Conservation (phyloP, 1,140 invertebrate genomes). For the Calephelis virginiensis region DNA sequence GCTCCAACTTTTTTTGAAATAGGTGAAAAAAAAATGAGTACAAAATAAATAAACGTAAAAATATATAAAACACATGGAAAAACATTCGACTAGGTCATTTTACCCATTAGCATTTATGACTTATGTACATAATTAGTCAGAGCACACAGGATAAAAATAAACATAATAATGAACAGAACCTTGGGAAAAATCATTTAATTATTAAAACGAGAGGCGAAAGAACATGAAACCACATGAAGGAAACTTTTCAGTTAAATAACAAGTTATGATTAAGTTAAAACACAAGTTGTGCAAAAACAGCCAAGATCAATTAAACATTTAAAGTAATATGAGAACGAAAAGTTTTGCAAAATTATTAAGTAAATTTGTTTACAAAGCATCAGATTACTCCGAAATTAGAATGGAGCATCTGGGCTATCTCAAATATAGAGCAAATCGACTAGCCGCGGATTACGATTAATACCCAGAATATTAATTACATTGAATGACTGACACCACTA, state of each 20-base stretch:
- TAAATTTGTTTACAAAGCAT: slow-evolving; percentile 13
- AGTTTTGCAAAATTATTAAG: slow-evolving; percentile 5
- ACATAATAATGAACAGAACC: neutral
- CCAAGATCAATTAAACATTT: neutral
- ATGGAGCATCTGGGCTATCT: slow-evolving; percentile 39
- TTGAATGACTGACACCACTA: no score
- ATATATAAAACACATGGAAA: neutral
- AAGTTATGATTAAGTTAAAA: slow-evolving; percentile 1
- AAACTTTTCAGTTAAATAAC: neutral
- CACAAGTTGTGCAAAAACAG: neutral
- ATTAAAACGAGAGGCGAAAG: neutral
- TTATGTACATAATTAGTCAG: neutral
- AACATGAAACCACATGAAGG: neutral
- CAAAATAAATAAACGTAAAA: no score
- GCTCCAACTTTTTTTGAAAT: no score
- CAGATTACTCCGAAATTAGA: slow-evolving; percentile 26
- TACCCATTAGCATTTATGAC: slow-evolving; percentile 12
- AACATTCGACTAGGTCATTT: neutral
- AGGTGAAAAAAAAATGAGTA: no score
- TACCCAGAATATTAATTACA: slow-evolving; percentile 9
- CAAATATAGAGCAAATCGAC: slow-evolving; percentile 48
- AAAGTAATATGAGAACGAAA: neutral
- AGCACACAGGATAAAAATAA: no score
- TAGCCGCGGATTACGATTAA: slow-evolving; percentile 50
- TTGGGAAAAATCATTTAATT: neutral